Evolutionary conservation across 2,797 vertebrate species (phyloP).

Genomic region (Dermochelys coriacea): DNA sequence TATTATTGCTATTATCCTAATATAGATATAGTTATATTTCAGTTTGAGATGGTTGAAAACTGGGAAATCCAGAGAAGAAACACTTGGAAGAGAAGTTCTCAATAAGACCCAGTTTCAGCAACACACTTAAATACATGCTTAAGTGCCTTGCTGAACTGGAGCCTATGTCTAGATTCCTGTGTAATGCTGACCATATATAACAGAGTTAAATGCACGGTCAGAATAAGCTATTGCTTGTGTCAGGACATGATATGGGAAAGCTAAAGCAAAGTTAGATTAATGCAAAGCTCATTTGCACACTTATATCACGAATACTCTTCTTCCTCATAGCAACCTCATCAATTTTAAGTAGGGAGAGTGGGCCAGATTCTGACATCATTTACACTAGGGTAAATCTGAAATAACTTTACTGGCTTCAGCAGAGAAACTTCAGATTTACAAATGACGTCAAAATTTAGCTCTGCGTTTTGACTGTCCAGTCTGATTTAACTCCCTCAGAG

Average conservation of each 20-base stretch:
- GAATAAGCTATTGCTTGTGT: background rate
- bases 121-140: background rate
- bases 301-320: fast-evolving
- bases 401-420: background rate
- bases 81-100: background rate
- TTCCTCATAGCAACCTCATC: background rate
- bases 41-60: background rate
- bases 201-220: background rate
- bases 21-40: background rate
- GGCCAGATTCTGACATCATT: background rate
- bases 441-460: background rate
- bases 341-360: background rate
- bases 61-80: background rate
- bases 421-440: background rate
- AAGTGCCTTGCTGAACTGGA: background rate
- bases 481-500: background rate
- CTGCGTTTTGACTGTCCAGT: background rate
- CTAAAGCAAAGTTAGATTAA: background rate
- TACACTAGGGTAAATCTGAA: background rate
- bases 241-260: background rate
- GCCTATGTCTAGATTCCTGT: background rate
- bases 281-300: fast-evolving
- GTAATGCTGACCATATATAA: background rate
- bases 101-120: background rate
- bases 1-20: background rate